These are phyloP conservation scores for Xiphias gladius DNA, from an alignment of 2,113 vertebrate genomes.

Conservation along the genomic window DNA sequence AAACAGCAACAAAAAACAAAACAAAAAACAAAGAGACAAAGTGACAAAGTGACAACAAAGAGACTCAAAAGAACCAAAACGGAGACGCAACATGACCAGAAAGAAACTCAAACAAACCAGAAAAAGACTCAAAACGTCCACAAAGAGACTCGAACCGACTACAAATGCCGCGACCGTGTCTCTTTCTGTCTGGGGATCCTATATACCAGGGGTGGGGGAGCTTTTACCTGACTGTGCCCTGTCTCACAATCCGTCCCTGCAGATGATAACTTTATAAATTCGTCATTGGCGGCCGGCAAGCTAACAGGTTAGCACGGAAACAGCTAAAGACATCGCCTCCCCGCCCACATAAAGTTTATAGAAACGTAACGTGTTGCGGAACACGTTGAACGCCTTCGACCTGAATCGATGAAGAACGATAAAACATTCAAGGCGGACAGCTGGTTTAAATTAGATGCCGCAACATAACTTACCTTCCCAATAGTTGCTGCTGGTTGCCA, in stretches of 20 bases:
- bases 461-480: conserved; percentile 89
- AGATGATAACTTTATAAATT: conserved; percentile 20
- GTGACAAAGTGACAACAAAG: not conserved
- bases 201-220: not conserved
- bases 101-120: no score
- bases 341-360: not conserved
- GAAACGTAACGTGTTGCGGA: not conserved
- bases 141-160: not conserved
- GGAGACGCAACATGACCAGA: not conserved
- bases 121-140: not conserved
- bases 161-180: not conserved
- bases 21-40: no score
- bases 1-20: no score
- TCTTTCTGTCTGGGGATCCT: not conserved
- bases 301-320: conserved; percentile 49
- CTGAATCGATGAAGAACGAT: not conserved
- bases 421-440: rapidly evolving
- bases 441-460: not conserved
- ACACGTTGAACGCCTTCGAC: no score
- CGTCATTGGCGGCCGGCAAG: not conserved
- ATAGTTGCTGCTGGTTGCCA: conserved; percentile 91
- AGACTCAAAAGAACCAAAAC: not conserved
- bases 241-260: not conserved
- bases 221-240: not conserved
- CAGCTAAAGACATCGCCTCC: not conserved